Base-by-base conservation (phyloP, 2,113 vertebrate species). In the Mohoua ochrocephala region DNA sequence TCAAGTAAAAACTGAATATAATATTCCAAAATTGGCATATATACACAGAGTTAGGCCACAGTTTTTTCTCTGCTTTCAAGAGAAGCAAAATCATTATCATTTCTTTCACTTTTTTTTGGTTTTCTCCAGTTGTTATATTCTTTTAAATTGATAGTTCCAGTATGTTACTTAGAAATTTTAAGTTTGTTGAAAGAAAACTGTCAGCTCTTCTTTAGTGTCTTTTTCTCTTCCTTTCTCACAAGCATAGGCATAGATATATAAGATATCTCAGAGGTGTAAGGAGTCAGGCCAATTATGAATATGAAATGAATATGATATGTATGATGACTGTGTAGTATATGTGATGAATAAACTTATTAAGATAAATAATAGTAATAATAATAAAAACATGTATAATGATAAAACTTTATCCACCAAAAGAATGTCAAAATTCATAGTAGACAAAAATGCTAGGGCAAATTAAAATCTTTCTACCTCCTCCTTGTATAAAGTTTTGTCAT, bases 31-130 rank as follows among this genome's bases (percentile, higher is more conserved):
- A 37, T 9, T 59, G 52, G 2, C 12, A 33, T 45, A 49, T 26
- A 56, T n/a, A 31, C 11, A 39, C 3, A 16, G 15, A 71, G 1
- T 28, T 15, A 16, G 8, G 13, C 26, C 3, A 4, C 3, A 23
- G 4, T 82, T 91, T 80, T 57, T 33, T 70, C 49, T 20, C 12
- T 24, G 6, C 1, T 6, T 60, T 59, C 5, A 84, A 53, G 5
- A n/a, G 4, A 91, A 85, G 27, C 1, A n/a, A 75, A 61, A 35
- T 71, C 17, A 50, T 23, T 41, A 49, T 15, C 2, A 10, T 60
- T 68, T 45, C 42, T 52, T 44, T 20, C 45, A 15, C 1, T 13
- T 21, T 45, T 44, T 70, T 39, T 79, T 69, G 44, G 3, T 37
- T 61, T 81, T 70, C 2, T 22, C 4, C 7, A 53, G 3, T 9